A percentile compares a stretch with the other conserved stretches of the same genome.
Conservation (phyloP, 2,113 vertebrate genomes). For the Caloenas nicobarica region DNA sequence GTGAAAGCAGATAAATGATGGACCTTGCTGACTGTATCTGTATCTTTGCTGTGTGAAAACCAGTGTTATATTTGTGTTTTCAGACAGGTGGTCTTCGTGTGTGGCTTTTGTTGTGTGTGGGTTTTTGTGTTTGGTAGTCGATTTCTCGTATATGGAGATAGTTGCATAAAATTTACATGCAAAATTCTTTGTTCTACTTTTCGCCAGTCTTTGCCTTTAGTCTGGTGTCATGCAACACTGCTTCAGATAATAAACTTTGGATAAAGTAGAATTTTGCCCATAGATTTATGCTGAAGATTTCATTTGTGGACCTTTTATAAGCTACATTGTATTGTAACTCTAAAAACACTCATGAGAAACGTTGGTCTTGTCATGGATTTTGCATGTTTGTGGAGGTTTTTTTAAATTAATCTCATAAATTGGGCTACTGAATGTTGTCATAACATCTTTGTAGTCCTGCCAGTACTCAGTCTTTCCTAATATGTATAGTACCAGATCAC, state of each 20-base stretch:
- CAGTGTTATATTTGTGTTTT: background rate
- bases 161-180: background rate
- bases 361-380: background rate
- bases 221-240: background rate
- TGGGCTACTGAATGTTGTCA: background rate
- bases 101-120: background rate
- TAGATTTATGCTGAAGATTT: slow-evolving; percentile 6
- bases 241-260: slow-evolving; percentile 31
- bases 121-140: background rate
- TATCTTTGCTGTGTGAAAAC: background rate
- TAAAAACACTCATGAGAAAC: slow-evolving; percentile 3
- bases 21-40: background rate
- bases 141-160: background rate
- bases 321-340: background rate
- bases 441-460: background rate
- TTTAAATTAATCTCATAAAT: background rate
- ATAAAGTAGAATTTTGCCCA: background rate
- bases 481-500: background rate
- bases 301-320: background rate
- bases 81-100: background rate
- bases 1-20: background rate
- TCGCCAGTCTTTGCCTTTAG: background rate
- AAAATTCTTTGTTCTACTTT: background rate
- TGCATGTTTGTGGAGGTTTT: background rate
- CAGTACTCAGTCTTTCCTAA: background rate